Evolutionary conservation across 2,113 vertebrate species (phyloP), one percentile per base, ranked within the genome.

Genomic region (Vulpes ferrilata): DNA sequence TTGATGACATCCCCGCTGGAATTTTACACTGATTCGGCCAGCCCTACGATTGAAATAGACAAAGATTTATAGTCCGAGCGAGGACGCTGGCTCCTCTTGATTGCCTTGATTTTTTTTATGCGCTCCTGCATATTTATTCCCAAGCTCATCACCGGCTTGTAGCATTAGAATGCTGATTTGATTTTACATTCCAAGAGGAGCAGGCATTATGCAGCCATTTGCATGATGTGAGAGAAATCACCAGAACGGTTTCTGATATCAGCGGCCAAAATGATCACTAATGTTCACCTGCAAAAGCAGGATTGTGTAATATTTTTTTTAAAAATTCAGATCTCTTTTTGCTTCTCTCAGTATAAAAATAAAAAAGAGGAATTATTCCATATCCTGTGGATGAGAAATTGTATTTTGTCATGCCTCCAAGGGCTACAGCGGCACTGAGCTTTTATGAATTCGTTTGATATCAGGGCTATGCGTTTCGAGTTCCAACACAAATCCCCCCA

Each of bases 31-130:
- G 99, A 99, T 99, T 99, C 99, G 99, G 99, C 99, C 99, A 99
- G 99, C 99, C 99, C 99, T 97, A 95, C 99, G 98, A 99, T 99
- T 99, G 99, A 99, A 99, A 99, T 99, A 99, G 99, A 99, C 99
- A 99, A 99, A 99, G 99, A 99, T 99, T 99, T 99, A 99, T 99
- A 99, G 99, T 99, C 99, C 99, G 89, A 99, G 99, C 98, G 98
- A 97, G 99, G 99, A 99, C 98, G 97, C 98, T 97, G 98, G 99
- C 99, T 99, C 98, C 98, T 99, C 99, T 99, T 99, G 99, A 99
- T 99, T 99, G 99, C 99, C 98, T 99, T 98, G 98, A 98, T 98
- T 99, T 99, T 99, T 99, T 98, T 98, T 98, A 99, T 97, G 98
- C 82, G 98, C 99, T 99, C 99, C 99, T 99, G 99, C 99, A 99